Percentiles rank a stretch among this genome's conserved stretches.
Evolutionary conservation across 2,888 invertebrate genomes (phyloP).

Genomic region (Troglohyphantes excavatus): DNA sequence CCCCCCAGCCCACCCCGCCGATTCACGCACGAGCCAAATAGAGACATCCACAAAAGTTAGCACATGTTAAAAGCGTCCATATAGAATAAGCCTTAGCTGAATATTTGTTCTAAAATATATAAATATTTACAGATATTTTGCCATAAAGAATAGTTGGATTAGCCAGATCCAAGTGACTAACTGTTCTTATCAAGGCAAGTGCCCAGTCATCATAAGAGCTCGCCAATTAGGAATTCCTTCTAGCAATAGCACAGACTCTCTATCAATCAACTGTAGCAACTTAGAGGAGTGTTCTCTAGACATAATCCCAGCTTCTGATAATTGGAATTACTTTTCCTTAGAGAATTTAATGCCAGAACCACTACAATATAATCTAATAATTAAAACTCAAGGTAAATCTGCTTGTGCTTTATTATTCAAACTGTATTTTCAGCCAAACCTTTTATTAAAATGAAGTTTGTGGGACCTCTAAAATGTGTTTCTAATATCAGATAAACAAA

Average conservation of each 20-base stretch:
- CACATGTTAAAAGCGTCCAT: too few relatives aligned
- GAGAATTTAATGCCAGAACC: slow-evolving; percentile 29
- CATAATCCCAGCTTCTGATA: slow-evolving; percentile 80
- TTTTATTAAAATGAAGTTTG: too few relatives aligned
- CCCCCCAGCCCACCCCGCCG: too few relatives aligned
- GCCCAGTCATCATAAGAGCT: slow-evolving; percentile 78
- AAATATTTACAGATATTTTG: slow-evolving; percentile 80
- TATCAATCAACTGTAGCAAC: slow-evolving; percentile 76
- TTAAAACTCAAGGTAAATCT: slow-evolving; percentile 64
- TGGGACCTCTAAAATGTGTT: too few relatives aligned
- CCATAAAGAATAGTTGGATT: slow-evolving; percentile 80
- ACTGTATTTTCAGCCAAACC: too few relatives aligned
- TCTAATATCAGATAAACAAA: too few relatives aligned
- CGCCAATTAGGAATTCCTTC: slow-evolving; percentile 78
- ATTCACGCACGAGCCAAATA: too few relatives aligned
- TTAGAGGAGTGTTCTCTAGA: slow-evolving; percentile 80
- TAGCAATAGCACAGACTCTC: neutral
- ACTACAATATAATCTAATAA: slow-evolving; percentile 36
- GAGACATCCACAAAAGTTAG: too few relatives aligned
- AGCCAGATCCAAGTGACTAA: slow-evolving; percentile 79
- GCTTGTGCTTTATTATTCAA: neutral
- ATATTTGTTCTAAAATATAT: neutral
- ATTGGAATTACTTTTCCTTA: slow-evolving; percentile 81
- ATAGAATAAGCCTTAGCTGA: too few relatives aligned
- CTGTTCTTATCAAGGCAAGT: slow-evolving; percentile 73